A percentile compares a stretch with the other conserved stretches of the same genome.
These are phyloP conservation scores for Drosophila nasuta DNA, from an alignment of 1,140 invertebrate species.

Conservation along the genomic window DNA sequence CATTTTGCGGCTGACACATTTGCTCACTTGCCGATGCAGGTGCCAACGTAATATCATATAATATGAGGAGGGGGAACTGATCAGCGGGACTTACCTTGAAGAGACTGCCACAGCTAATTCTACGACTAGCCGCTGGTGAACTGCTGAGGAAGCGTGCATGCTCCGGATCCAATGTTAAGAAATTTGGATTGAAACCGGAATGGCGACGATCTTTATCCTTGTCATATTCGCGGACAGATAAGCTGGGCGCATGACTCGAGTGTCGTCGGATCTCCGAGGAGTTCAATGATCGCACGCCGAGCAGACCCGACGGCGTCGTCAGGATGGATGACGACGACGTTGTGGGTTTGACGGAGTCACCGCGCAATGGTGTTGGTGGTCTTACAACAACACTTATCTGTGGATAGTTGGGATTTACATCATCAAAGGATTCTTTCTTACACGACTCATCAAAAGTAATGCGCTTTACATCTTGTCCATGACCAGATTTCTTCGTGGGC, in stretches of 20 bases:
- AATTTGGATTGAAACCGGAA: slow-evolving; percentile 87
- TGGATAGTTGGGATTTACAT: slow-evolving; percentile 85
- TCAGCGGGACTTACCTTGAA: slow-evolving; percentile 87
- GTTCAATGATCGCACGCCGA: slow-evolving; percentile 63
- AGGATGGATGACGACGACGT: slow-evolving; percentile 48
- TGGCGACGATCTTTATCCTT: slow-evolving; percentile 85
- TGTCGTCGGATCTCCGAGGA: slow-evolving; percentile 77
- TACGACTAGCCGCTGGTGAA: slow-evolving; percentile 90
- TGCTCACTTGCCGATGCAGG: slow-evolving; percentile 55
- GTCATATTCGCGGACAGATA: slow-evolving; percentile 81
- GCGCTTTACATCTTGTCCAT: slow-evolving; percentile 84
- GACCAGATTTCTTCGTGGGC: slow-evolving; percentile 76
- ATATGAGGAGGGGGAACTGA: slow-evolving; percentile 32
- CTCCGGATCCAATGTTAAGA: slow-evolving; percentile 87
- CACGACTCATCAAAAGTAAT: slow-evolving; percentile 85
- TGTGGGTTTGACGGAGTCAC: slow-evolving; percentile 71
- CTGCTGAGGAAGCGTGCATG: slow-evolving; percentile 87
- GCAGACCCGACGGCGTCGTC: slow-evolving; percentile 55
- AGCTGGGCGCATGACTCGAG: slow-evolving; percentile 82
- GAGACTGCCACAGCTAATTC: slow-evolving; percentile 92
- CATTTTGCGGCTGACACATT: slow-evolving; percentile 49
- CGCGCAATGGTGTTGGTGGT: slow-evolving; percentile 88
- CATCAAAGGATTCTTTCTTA: slow-evolving; percentile 85
- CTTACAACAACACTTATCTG: slow-evolving; percentile 89
- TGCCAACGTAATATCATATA: slow-evolving; percentile 40